Evolutionary conservation across 2,888 invertebrate genomes (phyloP), one percentile per base, ranked within the genome.

Genomic region (Steinernema carpocapsae): DNA sequence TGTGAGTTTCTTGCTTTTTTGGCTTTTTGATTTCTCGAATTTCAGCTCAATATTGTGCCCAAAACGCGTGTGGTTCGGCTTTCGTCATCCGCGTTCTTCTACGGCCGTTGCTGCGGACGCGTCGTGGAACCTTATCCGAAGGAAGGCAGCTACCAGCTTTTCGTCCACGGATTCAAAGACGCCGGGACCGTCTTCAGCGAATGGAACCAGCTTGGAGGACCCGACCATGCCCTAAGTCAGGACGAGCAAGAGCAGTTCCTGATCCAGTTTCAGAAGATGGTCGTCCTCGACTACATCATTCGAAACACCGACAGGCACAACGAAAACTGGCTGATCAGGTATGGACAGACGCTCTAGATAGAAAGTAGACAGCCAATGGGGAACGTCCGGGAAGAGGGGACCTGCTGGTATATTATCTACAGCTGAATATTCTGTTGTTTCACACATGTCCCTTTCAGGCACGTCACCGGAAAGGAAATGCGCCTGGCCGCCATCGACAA

Each of bases 311-410:
- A 86, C 74, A 92, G 99, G 86, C 97, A 97, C 76, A 97, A 97
- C 89, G 97, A 99, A 89, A 99, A 99, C 90, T 97, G 99, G 97
- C 91, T 99, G 71, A 95, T 99, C 83, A 93, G 93, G 89, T 97
- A n/a, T 10, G 73, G n/a, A n/a, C n/a, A n/a, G n/a, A n/a, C n/a
- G n/a, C n/a, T n/a, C n/a, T n/a, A n/a, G 10, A 17, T 70, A 12
- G 43, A 56, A n/a, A 56, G 29, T 26, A 59, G 51, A 51, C 24
- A 51, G 51, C 19, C 51, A 51, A 14, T 24, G 51, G 24, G 12
- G 46, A 46, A 46, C 46, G 46, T 46, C 17, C 46, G 17, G 12
- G 12, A 12, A 46, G 46, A 12, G 14, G 17, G 17, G 46, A n/a
- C n/a, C n/a, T n/a, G n/a, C n/a, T n/a, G n/a, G n/a, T n/a, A n/a